Evolutionary conservation across 2,113 vertebrate species (phyloP).

Genomic region (Caranx ignobilis): DNA sequence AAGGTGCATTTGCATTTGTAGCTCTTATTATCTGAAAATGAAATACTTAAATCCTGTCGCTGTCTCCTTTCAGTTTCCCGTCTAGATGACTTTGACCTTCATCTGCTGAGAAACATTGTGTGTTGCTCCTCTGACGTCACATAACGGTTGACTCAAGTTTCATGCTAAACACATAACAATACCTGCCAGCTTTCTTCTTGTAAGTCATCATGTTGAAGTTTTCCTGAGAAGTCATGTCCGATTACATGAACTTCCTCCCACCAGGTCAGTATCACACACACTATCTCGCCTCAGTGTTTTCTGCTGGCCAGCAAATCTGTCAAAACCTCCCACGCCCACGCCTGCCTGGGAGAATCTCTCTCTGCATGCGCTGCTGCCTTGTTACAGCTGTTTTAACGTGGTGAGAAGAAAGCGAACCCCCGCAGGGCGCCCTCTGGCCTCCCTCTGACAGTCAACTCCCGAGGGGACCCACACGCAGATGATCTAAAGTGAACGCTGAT

Average conservation of each 20-base stretch:
- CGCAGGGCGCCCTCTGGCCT: background rate
- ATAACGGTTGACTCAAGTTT: background rate
- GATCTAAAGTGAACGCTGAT: background rate
- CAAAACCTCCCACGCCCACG: slow-evolving; percentile 7
- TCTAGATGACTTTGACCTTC: background rate
- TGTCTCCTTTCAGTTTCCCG: no score
- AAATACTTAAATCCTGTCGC: background rate
- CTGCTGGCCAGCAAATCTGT: background rate
- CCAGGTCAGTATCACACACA: background rate
- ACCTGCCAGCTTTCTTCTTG: background rate
- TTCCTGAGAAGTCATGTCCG: background rate
- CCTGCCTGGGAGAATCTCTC: background rate
- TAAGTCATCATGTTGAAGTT: background rate
- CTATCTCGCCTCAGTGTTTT: background rate
- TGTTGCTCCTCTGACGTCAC: background rate
- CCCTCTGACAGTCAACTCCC: background rate
- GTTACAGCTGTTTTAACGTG: slow-evolving; percentile 6
- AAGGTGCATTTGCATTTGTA: background rate
- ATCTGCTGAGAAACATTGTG: background rate
- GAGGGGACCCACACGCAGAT: background rate
- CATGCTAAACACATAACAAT: background rate
- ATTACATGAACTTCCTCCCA: slow-evolving; percentile 2
- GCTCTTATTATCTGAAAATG: background rate
- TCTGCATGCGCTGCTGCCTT: background rate
- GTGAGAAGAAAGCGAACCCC: slow-evolving; percentile 19